These are phyloP conservation scores for Corythornis vintsioides DNA, from an alignment of 2,113 vertebrate genomes.

Conservation along the genomic window DNA sequence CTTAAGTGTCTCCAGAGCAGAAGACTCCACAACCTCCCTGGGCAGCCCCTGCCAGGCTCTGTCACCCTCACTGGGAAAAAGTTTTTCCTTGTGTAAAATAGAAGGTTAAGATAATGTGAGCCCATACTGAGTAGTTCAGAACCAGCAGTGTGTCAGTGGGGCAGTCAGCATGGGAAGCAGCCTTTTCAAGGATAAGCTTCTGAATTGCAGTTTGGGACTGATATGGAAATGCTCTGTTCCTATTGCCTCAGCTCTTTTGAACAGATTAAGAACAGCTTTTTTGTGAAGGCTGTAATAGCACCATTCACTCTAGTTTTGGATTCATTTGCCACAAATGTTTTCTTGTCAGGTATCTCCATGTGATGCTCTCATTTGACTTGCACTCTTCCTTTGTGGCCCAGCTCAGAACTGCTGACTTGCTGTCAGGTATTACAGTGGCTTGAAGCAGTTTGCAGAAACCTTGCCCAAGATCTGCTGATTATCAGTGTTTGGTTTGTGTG, in stretches of 20 bases:
- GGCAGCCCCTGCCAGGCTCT: too few relatives aligned
- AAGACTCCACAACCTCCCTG: too few relatives aligned
- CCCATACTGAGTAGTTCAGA: background rate
- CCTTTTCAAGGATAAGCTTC: background rate
- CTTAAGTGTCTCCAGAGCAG: too few relatives aligned
- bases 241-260: background rate
- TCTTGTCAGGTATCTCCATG: background rate
- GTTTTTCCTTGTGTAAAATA: too few relatives aligned
- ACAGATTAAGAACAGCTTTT: background rate
- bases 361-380: background rate
- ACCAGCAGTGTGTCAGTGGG: accelerated
- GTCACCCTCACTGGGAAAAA: too few relatives aligned
- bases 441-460: background rate
- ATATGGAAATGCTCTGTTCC: background rate
- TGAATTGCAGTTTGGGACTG: background rate
- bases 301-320: background rate
- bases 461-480: background rate
- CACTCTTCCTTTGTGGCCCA: slow-evolving; percentile 9
- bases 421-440: background rate
- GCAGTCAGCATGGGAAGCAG: background rate
- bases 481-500: background rate
- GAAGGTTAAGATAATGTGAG: background rate
- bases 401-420: background rate
- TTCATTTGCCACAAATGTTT: background rate
- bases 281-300: background rate